Base-by-base conservation (phyloP, 1,140 invertebrate genomes). In the Scaptomyza graminum region DNA sequence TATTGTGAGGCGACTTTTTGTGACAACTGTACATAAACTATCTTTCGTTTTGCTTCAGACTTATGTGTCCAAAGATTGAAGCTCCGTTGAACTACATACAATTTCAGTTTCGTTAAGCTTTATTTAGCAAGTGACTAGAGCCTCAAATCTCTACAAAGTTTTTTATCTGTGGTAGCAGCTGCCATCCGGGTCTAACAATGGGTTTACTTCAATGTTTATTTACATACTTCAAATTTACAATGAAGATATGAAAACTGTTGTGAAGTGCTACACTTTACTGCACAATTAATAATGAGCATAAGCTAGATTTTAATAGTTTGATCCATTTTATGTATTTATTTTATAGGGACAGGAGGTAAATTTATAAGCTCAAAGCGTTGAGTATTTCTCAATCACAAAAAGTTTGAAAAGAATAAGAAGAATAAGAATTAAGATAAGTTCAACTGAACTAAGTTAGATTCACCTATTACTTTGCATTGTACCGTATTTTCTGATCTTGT, bases 101-200 rank as follows among this genome's bases (percentile, higher is more conserved):
- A 78, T 74, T 82, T 34, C 16, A 15, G 37, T 47, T 70, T 50
- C 46, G 57, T 57, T 57, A 68, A 62, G 8, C 31, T 60, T 41
- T 25, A 52, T 52, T 16, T 52, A 37, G 12, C 28, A 47, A 52
- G 22, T 47, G 43, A 61, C 64, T 37, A 49, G 34, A 65, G 28
- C 69, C 37, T 22, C 37, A 25, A 5, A 28, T 50, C 34, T 28
- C 49, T 15, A 15, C 22, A 41, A 41, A 57, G 16, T 47, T 63
- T 60, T 68, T 82, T 82, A 85, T 85, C 68, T 72, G 9, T 13
- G 31, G 61, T 68, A 63, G 61, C 76, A 80, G 74, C 56, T 85
- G 76, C 57, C 63, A 63, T 15, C 34, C 44, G 37, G 8, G 31
- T n/a, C 51, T 8, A 37, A 70, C 52, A 65, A 57, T 70, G 47